phyloP scores from a whole-genome alignment of 2,113 vertebrate genomes.

The Proterorhinus semilunaris region DNA sequence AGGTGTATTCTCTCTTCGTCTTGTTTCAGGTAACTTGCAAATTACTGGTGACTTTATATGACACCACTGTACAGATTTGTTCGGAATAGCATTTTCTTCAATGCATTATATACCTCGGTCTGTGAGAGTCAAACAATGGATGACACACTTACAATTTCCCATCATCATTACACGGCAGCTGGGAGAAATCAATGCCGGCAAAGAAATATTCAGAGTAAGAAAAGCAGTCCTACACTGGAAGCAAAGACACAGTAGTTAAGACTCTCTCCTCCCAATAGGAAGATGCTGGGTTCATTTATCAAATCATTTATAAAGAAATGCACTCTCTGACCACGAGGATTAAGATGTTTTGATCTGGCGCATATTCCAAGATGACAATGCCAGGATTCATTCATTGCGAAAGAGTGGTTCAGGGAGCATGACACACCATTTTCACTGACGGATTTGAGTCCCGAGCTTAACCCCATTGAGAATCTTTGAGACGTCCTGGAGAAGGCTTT shows the following conservation, averaged over 20 bases:
- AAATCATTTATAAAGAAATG: no score
- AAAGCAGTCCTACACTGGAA: not conserved
- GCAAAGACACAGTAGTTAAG: not conserved
- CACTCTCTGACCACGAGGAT: no score
- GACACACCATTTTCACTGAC: no score
- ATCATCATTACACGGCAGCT: constrained; percentile 38
- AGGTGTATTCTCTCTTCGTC: constrained; percentile 11
- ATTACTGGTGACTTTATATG: not conserved
- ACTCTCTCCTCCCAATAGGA: no score
- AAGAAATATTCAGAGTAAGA: constrained; percentile 41
- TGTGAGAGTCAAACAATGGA: constrained; percentile 13
- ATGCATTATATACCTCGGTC: constrained; percentile 17
- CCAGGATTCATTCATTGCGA: no score
- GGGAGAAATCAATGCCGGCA: constrained; percentile 25
- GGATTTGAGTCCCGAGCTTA: no score
- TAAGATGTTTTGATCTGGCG: no score
- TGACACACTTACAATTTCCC: constrained; percentile 27
- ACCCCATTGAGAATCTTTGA: no score
- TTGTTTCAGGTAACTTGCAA: not conserved
- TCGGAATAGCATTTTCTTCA: constrained; percentile 8
- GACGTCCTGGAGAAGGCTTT: no score
- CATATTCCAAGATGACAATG: no score
- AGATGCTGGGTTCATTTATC: no score
- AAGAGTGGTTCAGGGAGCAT: no score
- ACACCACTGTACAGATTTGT: not conserved